Conservation (phyloP, 2,888 invertebrate species). For the Chrysolina oricalcia region DNA sequence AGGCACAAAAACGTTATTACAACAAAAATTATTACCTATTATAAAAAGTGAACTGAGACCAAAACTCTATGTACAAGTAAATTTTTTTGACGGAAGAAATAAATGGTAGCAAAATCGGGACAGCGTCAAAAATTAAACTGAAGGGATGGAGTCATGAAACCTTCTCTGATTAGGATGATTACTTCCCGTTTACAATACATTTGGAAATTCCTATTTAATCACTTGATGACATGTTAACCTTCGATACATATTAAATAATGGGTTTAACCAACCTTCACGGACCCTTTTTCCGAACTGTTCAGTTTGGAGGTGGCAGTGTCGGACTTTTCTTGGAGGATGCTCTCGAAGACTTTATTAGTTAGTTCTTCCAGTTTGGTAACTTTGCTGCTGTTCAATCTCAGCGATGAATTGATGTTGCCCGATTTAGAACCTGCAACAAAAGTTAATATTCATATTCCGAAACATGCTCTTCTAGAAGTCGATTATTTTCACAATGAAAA, state of each 20-base stretch:
- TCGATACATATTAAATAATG: neutral
- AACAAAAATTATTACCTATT: no score
- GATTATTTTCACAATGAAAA: no score
- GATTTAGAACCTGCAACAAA: conserved; percentile 22
- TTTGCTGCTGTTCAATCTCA: conserved; percentile 57
- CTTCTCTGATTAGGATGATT: no score
- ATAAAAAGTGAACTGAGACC: no score
- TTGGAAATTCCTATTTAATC: neutral
- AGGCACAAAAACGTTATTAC: no score
- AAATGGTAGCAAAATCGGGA: no score
- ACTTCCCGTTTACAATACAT: no score
- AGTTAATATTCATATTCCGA: neutral
- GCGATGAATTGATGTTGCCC: conserved; percentile 3
- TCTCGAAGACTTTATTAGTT: conserved; percentile 85
- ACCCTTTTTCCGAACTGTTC: conserved; percentile 73
- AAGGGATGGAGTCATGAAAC: no score
- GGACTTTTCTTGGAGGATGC: conserved; percentile 80
- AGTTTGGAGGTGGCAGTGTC: conserved; percentile 69
- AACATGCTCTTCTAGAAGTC: no score
- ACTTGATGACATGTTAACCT: neutral
- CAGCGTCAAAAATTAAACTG: no score
- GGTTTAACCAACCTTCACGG: conserved; percentile 73
- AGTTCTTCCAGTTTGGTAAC: conserved; percentile 77
- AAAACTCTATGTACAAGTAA: no score
- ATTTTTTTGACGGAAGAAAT: no score